Percentiles rank a stretch among this genome's conserved stretches.
phyloP scores from a whole-genome alignment of 2,113 vertebrate species.

The Pyrgilauda ruficollis region DNA sequence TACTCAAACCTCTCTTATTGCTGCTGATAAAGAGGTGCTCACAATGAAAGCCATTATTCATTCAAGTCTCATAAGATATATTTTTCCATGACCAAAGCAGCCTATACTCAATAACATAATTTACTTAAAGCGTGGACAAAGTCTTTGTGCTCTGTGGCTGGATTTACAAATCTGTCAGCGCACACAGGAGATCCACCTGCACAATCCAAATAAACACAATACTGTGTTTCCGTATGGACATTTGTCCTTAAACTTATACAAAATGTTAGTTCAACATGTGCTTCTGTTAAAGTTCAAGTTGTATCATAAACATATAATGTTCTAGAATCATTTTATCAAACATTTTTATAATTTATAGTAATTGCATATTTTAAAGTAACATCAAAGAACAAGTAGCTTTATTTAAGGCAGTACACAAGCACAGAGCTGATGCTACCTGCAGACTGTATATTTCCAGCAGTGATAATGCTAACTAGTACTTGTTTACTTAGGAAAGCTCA shows the following conservation, averaged over 20 bases:
- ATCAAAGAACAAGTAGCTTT: neutral
- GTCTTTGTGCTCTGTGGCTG: neutral
- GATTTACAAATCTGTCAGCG: neutral
- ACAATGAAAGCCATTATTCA: neutral
- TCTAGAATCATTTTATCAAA: neutral
- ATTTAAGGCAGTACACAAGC: neutral
- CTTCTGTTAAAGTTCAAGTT: neutral
- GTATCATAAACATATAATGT: neutral
- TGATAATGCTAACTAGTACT: neutral
- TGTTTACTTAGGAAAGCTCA: neutral
- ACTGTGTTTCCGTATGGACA: accelerated
- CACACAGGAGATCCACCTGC: conserved; percentile 12
- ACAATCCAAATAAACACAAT: neutral
- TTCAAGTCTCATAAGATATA: neutral
- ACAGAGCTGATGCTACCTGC: neutral
- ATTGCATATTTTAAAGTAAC: neutral
- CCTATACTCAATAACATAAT: neutral
- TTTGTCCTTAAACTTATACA: neutral
- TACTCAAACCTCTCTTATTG: neutral
- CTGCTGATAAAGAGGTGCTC: neutral
- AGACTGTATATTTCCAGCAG: neutral
- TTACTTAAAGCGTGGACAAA: neutral
- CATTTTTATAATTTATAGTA: neutral
- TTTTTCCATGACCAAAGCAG: conserved; percentile 43
- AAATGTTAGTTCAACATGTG: neutral